phyloP scores from a whole-genome alignment of 1,140 invertebrate genomes.

The Ditylenchus dipsaci region DNA sequence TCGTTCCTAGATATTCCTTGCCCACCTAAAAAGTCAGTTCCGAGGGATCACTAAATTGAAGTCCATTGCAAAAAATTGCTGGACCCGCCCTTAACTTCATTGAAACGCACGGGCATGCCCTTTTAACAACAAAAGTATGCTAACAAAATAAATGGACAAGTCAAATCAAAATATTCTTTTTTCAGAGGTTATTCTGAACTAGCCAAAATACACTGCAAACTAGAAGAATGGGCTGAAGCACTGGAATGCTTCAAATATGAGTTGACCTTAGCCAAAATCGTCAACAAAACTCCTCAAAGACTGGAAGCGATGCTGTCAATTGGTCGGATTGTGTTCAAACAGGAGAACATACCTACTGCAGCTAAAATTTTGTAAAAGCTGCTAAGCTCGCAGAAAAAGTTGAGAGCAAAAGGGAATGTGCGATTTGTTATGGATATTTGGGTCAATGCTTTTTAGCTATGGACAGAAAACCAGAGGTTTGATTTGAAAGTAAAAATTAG shows the following conservation, averaged over 20 bases:
- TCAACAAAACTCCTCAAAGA: conserved; percentile 5
- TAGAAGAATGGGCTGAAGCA: conserved; percentile 8
- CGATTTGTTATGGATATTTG: conserved; percentile 15
- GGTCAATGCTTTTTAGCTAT: conserved; percentile 11
- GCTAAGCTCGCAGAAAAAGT: conserved; percentile 3
- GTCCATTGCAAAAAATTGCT: too few relatives aligned
- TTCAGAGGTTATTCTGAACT: conserved; percentile 4
- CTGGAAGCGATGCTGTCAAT: conserved; percentile 6
- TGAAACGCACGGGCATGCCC: too few relatives aligned
- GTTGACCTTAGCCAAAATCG: neutral
- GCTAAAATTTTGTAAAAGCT: conserved; percentile 14
- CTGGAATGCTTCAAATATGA: conserved; percentile 11
- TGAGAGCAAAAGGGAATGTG: conserved; percentile 4
- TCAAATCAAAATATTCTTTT: neutral
- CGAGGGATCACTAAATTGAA: too few relatives aligned
- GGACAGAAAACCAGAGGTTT: neutral
- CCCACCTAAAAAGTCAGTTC: too few relatives aligned
- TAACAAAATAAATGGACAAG: too few relatives aligned
- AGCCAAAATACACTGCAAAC: neutral
- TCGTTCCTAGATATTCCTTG: too few relatives aligned
- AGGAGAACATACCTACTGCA: neutral
- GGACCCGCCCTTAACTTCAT: too few relatives aligned
- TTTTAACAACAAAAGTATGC: too few relatives aligned
- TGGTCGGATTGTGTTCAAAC: conserved; percentile 9
- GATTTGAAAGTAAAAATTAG: neutral